Percentiles rank a stretch among this genome's conserved stretches.
These are phyloP conservation scores for Podarcis raffonei DNA, from an alignment of 2,113 vertebrate species.

Conservation along the genomic window DNA sequence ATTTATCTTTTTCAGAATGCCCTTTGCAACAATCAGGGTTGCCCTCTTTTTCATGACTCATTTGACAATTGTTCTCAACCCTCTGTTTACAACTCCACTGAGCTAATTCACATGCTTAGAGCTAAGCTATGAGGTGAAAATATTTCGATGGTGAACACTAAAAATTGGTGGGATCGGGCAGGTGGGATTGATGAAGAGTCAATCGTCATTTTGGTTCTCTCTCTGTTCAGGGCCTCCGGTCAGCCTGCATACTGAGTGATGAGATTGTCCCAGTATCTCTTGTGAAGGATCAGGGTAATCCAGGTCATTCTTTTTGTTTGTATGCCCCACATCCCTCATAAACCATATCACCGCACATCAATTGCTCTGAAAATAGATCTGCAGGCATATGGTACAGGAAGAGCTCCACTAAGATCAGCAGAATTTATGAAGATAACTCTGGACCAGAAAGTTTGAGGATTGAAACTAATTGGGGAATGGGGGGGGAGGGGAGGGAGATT, in stretches of 20 bases:
- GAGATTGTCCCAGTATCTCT: not conserved
- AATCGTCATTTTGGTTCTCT: not conserved
- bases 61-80: not conserved
- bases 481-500: not conserved
- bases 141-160: not conserved
- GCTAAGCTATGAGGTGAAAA: not conserved
- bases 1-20: not conserved
- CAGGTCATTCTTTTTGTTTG: too few relatives aligned
- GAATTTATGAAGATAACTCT: not conserved
- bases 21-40: not conserved
- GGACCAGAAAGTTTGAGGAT: not conserved
- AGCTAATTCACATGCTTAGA: not conserved
- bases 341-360: not conserved
- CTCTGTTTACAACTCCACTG: not conserved
- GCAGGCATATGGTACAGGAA: not conserved
- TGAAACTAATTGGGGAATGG: not conserved
- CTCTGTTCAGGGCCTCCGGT: not conserved
- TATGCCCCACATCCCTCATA: not conserved
- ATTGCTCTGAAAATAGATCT: not conserved
- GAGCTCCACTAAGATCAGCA: not conserved
- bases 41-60: not conserved
- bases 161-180: not conserved
- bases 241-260: not conserved
- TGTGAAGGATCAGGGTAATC: not conserved
- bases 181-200: too few relatives aligned